Conservation (phyloP, 2,797 vertebrate species). For the Anniella stebbinsi region DNA sequence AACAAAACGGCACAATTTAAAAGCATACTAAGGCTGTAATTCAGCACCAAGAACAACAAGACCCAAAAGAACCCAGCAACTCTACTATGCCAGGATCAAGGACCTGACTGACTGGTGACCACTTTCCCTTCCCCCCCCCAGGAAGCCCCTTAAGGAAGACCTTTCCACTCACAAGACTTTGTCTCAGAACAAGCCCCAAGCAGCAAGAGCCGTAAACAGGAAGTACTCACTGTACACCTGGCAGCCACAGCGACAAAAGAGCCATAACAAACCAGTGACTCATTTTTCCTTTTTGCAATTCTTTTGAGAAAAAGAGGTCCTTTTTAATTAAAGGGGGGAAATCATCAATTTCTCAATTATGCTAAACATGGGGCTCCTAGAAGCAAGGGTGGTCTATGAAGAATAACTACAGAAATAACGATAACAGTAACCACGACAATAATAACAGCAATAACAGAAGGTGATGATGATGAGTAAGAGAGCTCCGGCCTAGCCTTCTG, state of each 20-base stretch:
- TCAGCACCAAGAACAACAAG: not conserved
- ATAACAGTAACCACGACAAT: no score
- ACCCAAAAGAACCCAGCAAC: not conserved
- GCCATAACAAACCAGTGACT: slow-evolving; percentile 29
- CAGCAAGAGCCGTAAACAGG: not conserved
- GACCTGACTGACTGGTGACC: not conserved
- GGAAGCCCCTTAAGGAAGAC: not conserved
- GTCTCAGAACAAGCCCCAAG: slow-evolving; percentile 1
- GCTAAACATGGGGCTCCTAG: not conserved
- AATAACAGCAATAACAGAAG: no score
- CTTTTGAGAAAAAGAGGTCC: not conserved
- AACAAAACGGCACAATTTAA: not conserved
- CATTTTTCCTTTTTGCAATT: slow-evolving; percentile 32
- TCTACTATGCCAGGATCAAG: not conserved
- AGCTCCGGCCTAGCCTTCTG: no score
- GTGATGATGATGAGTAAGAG: no score
- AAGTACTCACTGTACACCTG: not conserved
- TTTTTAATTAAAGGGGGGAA: not conserved
- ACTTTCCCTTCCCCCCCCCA: not conserved
- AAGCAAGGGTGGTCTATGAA: no score
- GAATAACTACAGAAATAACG: no score
- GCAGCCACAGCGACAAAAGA: not conserved
- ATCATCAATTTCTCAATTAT: not conserved
- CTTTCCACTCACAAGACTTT: not conserved
- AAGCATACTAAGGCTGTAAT: not conserved